Conservation (phyloP, 2,888 invertebrate species). For the Notocelia uddmanniana region DNA sequence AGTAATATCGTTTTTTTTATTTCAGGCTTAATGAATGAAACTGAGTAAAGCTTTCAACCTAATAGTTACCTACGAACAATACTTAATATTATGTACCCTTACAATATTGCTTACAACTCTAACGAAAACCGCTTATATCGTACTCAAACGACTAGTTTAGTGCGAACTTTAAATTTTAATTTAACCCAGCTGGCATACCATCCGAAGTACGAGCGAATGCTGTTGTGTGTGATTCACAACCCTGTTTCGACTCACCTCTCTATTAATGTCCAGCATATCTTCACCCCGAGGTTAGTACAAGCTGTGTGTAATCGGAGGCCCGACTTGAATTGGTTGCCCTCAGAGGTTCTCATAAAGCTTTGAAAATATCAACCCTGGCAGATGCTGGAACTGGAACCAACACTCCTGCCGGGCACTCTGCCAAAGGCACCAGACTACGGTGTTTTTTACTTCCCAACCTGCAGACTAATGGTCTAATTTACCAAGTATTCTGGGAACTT, state of each 20-base stretch:
- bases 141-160: slow-evolving; percentile 27
- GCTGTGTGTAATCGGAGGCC: background rate
- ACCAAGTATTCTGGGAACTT: slow-evolving; percentile 20
- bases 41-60: no score
- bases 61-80: no score
- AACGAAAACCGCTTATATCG: background rate
- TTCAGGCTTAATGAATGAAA: no score
- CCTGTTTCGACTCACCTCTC: background rate
- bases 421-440: slow-evolving; percentile 65
- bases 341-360: background rate
- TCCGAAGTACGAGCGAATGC: slow-evolving; percentile 18
- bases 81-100: background rate
- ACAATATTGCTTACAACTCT: slow-evolving; percentile 1
- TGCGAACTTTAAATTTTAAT: slow-evolving; percentile 29
- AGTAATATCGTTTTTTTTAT: no score
- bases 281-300: background rate
- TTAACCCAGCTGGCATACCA: slow-evolving; percentile 35
- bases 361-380: slow-evolving; percentile 40
- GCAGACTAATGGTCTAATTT: slow-evolving; percentile 39
- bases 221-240: background rate
- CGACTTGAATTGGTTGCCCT: background rate
- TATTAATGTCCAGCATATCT: background rate
- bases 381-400: slow-evolving; percentile 53
- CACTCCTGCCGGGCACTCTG: slow-evolving; percentile 70
- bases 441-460: slow-evolving; percentile 39